Base-by-base conservation (phyloP, 2,113 vertebrate genomes). In the Puffinus mauretanicus region DNA sequence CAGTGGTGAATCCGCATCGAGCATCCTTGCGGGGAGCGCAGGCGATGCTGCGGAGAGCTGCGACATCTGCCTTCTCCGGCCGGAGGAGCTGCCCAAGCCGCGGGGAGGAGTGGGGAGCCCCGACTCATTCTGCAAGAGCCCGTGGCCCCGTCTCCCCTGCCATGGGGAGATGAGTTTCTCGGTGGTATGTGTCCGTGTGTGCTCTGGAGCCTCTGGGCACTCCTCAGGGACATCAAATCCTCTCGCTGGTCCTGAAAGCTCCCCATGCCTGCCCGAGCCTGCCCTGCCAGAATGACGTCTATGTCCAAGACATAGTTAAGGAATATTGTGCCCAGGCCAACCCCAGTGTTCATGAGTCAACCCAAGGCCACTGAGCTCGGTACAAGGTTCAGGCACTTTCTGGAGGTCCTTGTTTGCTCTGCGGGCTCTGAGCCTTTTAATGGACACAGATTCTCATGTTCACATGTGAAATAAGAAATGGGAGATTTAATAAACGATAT, bases 1-100 rank as follows among this genome's bases (percentile, higher is more conserved):
- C 4, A 4, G 24, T 47, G 54, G 34, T 9, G 30, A 76, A 24
- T n/a, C 60, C 3, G 0, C 2, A 0, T 16, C 2, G 11, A 79
- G 44, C 51, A 38, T 44, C 60, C 47, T 57, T 16, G 32, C 2
- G 0, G 25, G 49, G 20, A 36, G 10, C 0, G 1, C 0, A 2
- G 42, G 24, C 1, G 4, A 27, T 18, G 30, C 65, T 42, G 7
- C 2, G 4, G 18, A 34, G 49, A 22, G 19, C n/a, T 46, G 24
- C 2, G 3, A 22, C 29, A 13, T 34, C 42, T 44, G n/a, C 30
- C 49, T 32, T 21, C 52, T 54, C 52, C 1, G 3, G 30, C 54
- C 4, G 0, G 32, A 32, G 36, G 7, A 29, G 62, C 70, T 62
- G 26, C 77, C 49, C 22, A 11, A 24, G 62, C 47, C 11, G 22